Percentiles rank a stretch among this genome's conserved stretches.
Evolutionary conservation across 2,888 invertebrate species (phyloP).

Genomic region (Pyrochroa serraticornis): DNA sequence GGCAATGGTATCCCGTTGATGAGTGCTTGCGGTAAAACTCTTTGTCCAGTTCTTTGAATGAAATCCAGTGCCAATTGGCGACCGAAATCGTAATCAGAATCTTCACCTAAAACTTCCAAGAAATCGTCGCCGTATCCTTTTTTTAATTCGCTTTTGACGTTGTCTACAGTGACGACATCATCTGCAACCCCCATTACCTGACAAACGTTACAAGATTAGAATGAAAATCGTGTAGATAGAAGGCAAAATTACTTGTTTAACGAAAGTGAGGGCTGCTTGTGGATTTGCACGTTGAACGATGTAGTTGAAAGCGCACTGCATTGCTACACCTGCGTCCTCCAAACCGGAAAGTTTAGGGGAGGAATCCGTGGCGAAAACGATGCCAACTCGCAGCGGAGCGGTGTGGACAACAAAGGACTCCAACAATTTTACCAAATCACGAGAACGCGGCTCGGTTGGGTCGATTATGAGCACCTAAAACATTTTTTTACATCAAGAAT

Average conservation of each 20-base stretch:
- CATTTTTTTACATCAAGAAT: too few relatives aligned
- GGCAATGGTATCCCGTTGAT: conserved; percentile 91
- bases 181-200: conserved; percentile 64
- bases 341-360: conserved; percentile 63
- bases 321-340: conserved; percentile 79
- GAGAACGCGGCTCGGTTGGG: conserved; percentile 73
- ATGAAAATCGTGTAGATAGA: not conserved
- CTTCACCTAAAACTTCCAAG: conserved; percentile 65
- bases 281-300: conserved; percentile 78
- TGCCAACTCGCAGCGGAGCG: conserved; percentile 87
- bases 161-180: conserved; percentile 66
- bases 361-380: conserved; percentile 77
- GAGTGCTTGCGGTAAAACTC: conserved; percentile 79
- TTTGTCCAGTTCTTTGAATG: conserved; percentile 75
- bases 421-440: conserved; percentile 80
- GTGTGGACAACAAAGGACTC: conserved; percentile 91
- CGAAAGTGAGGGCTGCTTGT: conserved; percentile 79
- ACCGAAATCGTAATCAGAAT: conserved; percentile 91
- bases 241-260: conserved; percentile 73
- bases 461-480: conserved; percentile 78
- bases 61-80: conserved; percentile 81
- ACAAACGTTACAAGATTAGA: conserved; percentile 14
- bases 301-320: conserved; percentile 90
- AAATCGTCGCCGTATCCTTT: conserved; percentile 69
- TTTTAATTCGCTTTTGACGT: conserved; percentile 73